Percentiles rank a stretch among this genome's conserved stretches.
These are phyloP conservation scores for Psittacus erithacus DNA, from an alignment of 2,113 vertebrate species.

Conservation along the genomic window DNA sequence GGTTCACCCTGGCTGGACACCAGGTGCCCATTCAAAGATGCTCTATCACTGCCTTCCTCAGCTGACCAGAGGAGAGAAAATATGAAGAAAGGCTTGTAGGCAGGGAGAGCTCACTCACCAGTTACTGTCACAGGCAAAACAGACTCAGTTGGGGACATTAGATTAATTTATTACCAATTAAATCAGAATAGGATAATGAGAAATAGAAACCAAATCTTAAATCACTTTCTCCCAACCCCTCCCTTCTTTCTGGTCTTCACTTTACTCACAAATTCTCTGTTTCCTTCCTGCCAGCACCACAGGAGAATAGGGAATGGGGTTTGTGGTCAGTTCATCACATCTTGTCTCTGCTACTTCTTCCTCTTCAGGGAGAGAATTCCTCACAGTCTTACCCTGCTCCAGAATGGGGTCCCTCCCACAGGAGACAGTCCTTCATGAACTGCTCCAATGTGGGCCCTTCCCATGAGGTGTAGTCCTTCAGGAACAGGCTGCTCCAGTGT, in stretches of 20 bases:
- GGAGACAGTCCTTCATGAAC: not conserved
- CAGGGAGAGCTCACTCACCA: not conserved
- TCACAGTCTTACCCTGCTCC: not conserved
- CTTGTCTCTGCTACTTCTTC: not conserved
- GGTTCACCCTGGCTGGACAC: not conserved
- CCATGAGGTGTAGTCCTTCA: not conserved
- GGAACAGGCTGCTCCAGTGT: not conserved
- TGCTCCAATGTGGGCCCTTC: not conserved
- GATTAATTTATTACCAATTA: not conserved
- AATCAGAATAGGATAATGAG: not conserved
- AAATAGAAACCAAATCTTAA: not conserved
- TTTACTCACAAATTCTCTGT: not conserved
- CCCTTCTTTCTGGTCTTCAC: not conserved
- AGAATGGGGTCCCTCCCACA: rapidly evolving
- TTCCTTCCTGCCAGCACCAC: not conserved
- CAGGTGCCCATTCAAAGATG: not conserved
- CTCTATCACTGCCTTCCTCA: not conserved
- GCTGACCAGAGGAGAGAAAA: not conserved
- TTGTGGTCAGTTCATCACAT: not conserved
- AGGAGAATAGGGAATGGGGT: not conserved
- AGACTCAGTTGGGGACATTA: not conserved
- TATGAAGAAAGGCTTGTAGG: not conserved
- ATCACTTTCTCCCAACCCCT: not conserved
- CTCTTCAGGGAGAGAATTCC: not conserved
- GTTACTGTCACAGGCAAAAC: not conserved